Percentiles rank a stretch among this genome's conserved stretches.
These are phyloP conservation scores for Dryococelus australis DNA, from an alignment of 2,888 invertebrate genomes.

Conservation along the genomic window DNA sequence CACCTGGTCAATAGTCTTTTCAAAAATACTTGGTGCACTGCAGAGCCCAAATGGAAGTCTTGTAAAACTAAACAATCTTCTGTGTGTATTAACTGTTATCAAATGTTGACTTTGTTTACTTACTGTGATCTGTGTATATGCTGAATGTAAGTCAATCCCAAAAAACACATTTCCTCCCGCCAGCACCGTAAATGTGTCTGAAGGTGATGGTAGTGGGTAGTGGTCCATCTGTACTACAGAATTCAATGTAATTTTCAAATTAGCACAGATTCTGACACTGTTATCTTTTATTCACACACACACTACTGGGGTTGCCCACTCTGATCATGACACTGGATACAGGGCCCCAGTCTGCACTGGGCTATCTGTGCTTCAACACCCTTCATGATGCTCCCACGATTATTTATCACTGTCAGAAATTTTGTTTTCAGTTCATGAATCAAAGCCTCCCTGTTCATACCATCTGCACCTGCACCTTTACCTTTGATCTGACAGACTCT, in stretches of 20 bases:
- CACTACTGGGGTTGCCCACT: not conserved
- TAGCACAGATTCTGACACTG: not conserved
- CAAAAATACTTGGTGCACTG: not conserved
- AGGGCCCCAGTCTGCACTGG: not conserved
- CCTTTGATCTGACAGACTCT: not conserved
- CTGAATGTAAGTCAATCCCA: no score
- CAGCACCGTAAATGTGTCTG: no score
- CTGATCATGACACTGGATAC: not conserved
- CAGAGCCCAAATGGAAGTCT: not conserved
- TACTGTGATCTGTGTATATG: no score
- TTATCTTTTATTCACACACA: not conserved
- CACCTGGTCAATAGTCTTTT: not conserved
- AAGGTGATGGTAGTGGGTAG: no score
- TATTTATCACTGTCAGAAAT: not conserved
- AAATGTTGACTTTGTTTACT: no score
- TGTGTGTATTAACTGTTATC: no score
- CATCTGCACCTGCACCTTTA: not conserved
- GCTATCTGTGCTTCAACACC: not conserved
- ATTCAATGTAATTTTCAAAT: no score
- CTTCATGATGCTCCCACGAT: not conserved
- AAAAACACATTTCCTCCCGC: no score
- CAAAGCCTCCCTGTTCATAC: not conserved
- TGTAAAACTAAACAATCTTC: not conserved
- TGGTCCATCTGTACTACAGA: no score
- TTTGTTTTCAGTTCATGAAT: not conserved